phyloP scores from a whole-genome alignment of 2,888 invertebrate species.

The Lasioglossum zephyrum region DNA sequence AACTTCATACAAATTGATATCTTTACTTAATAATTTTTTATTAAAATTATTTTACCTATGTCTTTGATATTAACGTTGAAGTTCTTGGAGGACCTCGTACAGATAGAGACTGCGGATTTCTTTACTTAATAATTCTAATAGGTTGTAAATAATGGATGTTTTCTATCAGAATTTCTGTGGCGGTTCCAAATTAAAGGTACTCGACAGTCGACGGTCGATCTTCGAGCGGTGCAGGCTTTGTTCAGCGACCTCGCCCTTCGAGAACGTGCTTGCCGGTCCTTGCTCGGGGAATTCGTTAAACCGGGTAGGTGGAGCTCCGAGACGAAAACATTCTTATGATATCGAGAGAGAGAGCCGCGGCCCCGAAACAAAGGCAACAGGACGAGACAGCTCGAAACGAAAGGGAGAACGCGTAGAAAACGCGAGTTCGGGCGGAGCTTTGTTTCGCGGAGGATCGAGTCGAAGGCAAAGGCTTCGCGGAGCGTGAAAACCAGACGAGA shows the following conservation, averaged over 20 bases:
- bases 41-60: no score
- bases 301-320: neutral
- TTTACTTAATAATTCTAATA: no score
- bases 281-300: constrained; percentile 7
- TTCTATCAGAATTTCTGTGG: neutral
- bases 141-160: no score
- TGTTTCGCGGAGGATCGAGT: constrained; percentile 18
- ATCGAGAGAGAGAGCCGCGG: constrained; percentile 43
- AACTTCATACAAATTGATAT: no score
- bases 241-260: constrained; percentile 3
- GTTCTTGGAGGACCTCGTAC: no score
- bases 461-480: constrained; percentile 22
- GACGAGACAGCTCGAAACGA: neutral
- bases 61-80: no score
- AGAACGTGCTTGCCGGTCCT: neutral
- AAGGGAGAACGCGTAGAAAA: constrained; percentile 26
- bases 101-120: no score
- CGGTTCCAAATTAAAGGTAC: neutral
- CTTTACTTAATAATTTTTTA: no score
- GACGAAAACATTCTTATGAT: neutral
- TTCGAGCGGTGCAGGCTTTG: neutral
- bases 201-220: constrained; percentile 14
- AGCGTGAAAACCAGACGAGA: constrained; percentile 49
- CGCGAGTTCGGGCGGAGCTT: constrained; percentile 31
- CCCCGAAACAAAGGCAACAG: neutral